Evolutionary conservation across 2,797 vertebrate genomes (phyloP).

Genomic region (Manis crassicaudata): DNA sequence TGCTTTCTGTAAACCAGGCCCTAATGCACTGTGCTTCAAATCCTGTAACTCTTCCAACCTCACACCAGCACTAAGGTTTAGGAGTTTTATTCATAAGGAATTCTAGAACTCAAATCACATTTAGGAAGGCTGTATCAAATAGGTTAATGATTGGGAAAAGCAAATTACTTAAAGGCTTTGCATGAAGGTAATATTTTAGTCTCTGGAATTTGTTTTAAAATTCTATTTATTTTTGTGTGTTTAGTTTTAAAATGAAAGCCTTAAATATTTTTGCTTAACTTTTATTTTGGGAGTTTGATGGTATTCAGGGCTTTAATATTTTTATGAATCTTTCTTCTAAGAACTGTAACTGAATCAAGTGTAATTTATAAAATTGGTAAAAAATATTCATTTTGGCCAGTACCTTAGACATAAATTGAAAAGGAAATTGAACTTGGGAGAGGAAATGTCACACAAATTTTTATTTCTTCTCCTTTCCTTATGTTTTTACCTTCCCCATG

Average conservation of each 20-base stretch:
- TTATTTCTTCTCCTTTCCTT: neutral
- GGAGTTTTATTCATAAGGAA: constrained; percentile 8
- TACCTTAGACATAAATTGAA: neutral
- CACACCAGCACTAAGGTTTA: neutral
- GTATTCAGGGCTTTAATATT: neutral
- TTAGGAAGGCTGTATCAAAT: neutral
- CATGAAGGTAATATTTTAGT: neutral
- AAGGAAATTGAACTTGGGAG: neutral
- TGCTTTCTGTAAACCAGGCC: neutral
- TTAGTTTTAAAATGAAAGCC: neutral
- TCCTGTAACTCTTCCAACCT: neutral
- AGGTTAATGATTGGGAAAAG: neutral
- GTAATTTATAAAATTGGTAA: neutral
- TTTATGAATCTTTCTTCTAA: neutral
- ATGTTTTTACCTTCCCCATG: neutral
- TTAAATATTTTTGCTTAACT: neutral
- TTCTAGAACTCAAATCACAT: neutral
- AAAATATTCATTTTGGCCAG: neutral
- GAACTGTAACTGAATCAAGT: neutral
- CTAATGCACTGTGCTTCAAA: neutral
- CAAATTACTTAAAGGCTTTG: neutral
- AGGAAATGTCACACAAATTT: neutral
- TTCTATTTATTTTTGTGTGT: neutral
- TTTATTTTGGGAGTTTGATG: neutral
- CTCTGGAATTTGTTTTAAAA: constrained; percentile 10